phyloP scores from a whole-genome alignment of 1,140 invertebrate species.

The Drosophila sucinea region DNA sequence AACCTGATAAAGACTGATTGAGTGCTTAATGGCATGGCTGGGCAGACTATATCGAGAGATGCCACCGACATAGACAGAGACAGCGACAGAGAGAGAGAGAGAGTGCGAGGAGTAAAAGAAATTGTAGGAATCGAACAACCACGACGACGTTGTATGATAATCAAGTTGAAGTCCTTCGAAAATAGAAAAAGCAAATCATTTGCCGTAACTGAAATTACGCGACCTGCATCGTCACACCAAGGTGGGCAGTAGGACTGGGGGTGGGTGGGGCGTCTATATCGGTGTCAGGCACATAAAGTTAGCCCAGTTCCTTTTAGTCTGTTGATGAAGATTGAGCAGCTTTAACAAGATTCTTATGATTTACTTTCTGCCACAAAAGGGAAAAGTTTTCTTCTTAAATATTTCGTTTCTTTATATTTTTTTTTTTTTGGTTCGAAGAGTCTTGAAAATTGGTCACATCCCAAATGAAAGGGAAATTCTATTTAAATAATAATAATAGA shows the following conservation, averaged over 20 bases:
- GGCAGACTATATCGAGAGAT: slow-evolving; percentile 15
- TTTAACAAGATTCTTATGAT: slow-evolving; percentile 41
- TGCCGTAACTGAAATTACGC: slow-evolving; percentile 19
- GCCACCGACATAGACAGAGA: neutral
- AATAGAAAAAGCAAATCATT: slow-evolving; percentile 55
- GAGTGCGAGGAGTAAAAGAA: neutral
- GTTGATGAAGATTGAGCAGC: slow-evolving; percentile 68
- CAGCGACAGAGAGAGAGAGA: neutral
- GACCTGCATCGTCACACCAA: neutral
- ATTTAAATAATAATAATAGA: no score
- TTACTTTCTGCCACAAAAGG: slow-evolving; percentile 33
- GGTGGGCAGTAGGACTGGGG: neutral
- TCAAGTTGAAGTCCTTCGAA: slow-evolving; percentile 51
- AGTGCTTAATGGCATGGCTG: slow-evolving; percentile 76
- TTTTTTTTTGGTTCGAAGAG: neutral
- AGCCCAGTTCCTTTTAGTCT: slow-evolving; percentile 39
- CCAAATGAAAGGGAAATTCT: no score
- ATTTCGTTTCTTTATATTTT: neutral
- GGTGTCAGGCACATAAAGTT: slow-evolving; percentile 19
- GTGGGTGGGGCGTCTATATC: neutral
- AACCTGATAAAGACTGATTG: slow-evolving; percentile 82
- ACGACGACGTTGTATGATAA: slow-evolving; percentile 45
- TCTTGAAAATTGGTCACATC: no score
- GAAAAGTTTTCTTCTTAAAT: neutral
- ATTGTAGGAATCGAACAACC: slow-evolving; percentile 15